Evolutionary conservation across 2,888 invertebrate genomes (phyloP).

Genomic region (Drosophila subquinaria): DNA sequence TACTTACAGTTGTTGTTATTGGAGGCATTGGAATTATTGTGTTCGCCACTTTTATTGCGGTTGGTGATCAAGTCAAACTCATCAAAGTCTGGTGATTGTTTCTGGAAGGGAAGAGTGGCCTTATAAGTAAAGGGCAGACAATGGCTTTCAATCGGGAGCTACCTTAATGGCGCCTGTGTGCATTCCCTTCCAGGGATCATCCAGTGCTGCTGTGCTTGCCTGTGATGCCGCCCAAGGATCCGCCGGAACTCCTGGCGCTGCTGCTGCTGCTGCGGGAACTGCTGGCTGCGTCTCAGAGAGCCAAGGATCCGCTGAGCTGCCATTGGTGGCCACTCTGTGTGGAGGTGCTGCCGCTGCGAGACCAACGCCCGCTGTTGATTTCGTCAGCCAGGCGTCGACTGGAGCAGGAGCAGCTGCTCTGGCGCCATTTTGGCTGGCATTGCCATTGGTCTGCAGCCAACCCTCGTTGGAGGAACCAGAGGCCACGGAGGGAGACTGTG

Average conservation of each 20-base stretch:
- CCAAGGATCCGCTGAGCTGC: slow-evolving; percentile 82
- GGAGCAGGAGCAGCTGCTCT: slow-evolving; percentile 61
- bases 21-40: slow-evolving; percentile 78
- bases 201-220: slow-evolving; percentile 65
- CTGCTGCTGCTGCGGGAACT: slow-evolving; percentile 19
- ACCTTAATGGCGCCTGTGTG: slow-evolving; percentile 85
- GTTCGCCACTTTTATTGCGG: slow-evolving; percentile 87
- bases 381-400: slow-evolving; percentile 82
- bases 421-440: slow-evolving; percentile 66
- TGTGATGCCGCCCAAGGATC: slow-evolving; percentile 76
- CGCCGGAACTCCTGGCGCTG: slow-evolving; percentile 58
- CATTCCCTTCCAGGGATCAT: slow-evolving; percentile 88
- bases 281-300: slow-evolving; percentile 63
- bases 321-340: slow-evolving; percentile 57
- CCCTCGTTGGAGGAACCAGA: slow-evolving; percentile 85
- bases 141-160: background rate
- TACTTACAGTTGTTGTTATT: slow-evolving; percentile 84
- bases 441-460: slow-evolving; percentile 84
- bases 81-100: slow-evolving; percentile 89
- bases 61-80: slow-evolving; percentile 95
- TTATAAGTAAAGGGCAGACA: background rate
- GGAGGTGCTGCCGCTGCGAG: slow-evolving; percentile 63
- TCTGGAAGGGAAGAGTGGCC: slow-evolving; percentile 46
- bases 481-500: slow-evolving; percentile 85
- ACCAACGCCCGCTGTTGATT: slow-evolving; percentile 59